These are phyloP conservation scores for Petrolisthes manimaculis DNA, from an alignment of 2,888 invertebrate genomes.

Conservation along the genomic window DNA sequence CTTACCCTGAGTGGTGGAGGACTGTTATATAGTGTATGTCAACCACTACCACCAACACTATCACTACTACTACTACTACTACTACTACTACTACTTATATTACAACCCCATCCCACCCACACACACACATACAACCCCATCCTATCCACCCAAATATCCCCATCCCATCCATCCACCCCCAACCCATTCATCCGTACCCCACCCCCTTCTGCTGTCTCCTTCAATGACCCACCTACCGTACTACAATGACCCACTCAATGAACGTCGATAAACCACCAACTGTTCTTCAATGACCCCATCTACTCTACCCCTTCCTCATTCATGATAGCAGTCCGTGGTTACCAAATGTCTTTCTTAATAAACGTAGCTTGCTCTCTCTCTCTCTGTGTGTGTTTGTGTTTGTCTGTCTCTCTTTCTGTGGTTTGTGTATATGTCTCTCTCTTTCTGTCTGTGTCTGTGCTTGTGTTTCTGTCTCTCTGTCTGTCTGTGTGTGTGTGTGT, in stretches of 20 bases:
- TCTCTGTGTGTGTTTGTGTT: slow-evolving; percentile 3
- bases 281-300: not conserved
- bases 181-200: not conserved
- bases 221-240: not conserved
- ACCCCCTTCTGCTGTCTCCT: not conserved
- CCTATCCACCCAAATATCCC: too few species aligned
- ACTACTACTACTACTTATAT: too few species aligned
- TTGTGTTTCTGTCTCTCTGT: slow-evolving; percentile 13
- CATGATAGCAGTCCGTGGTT: not conserved
- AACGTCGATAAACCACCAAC: not conserved
- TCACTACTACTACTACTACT: slow-evolving; percentile 16
- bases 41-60: slow-evolving; percentile 11
- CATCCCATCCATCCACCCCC: not conserved
- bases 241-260: not conserved
- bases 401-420: slow-evolving; percentile 7
- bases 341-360: not conserved
- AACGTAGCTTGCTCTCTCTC: not conserved
- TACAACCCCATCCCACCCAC: too few species aligned
- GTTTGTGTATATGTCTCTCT: too few species aligned
- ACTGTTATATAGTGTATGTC: too few species aligned
- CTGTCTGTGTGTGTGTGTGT: slow-evolving; percentile 23
- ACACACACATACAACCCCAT: too few species aligned
- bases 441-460: slow-evolving; percentile 19
- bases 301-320: not conserved
- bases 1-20: too few species aligned